Evolutionary conservation across 2,113 vertebrate species (phyloP), one percentile per base, ranked within the genome.

Genomic region (Clarias gariepinus): DNA sequence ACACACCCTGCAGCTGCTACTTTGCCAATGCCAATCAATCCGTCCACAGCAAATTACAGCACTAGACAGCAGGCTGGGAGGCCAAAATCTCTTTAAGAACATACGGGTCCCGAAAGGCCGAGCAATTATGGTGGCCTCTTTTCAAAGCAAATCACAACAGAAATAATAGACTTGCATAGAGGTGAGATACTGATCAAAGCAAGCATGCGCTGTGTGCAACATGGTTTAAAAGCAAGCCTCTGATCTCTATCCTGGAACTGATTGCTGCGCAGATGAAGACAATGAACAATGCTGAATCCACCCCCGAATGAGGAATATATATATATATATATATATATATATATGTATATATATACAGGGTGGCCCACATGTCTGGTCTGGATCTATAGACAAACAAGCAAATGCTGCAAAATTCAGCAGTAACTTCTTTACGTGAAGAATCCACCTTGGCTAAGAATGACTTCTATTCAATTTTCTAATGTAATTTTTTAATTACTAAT

Each of bases 181-280:
- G 55, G 58, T 19, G 13, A 69, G 77, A 16, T 33, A 73, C 15
- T 15, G 66, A 86, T 89, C 52, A 88, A 89, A 87, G 83, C 55
- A 76, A 82, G 85, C 3, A 28, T 52, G 36, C 7, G 13, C 25
- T 36, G 77, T 60, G 23, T n/a, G 52, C 6, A 81, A 36, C 53
- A 28, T 36, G 71, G 82, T 80, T 82, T 77, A 85, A 84, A 87
- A 47, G 57, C 74, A 85, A 83, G 80, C 36, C 66, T 86, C 55
- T 90, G 81, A 88, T 86, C 81, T 66, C 58, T 82, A 60, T 41
- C 74, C 74, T 81, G 58, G 41, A 90, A 84, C 87, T 69, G 52
- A 86, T 64, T 69, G 83, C 41, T 63, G 61, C 52, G 57, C 19
- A 21, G 23, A 18, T 58, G 23, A 82, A 71, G 9, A 89, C 63